Evolutionary conservation across 2,888 invertebrate genomes (phyloP), one percentile per base, ranked within the genome.

Genomic region (Sicus ferrugineus): DNA sequence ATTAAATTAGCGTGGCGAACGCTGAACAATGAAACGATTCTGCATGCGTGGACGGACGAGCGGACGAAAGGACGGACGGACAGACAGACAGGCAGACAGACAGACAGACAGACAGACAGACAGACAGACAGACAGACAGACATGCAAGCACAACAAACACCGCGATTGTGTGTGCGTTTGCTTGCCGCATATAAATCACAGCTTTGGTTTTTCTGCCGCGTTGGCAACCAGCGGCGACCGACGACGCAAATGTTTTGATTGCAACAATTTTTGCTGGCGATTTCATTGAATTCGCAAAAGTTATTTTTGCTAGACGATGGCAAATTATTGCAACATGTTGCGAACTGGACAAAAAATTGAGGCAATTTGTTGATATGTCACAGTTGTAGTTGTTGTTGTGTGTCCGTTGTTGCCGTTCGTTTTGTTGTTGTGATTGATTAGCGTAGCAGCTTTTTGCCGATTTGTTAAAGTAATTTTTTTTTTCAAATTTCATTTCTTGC

Each of bases 321-420:
- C 19, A 59, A 34, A 11, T n/a, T 28, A 19, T 59, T 59, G 34
- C 59, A 59, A 54, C 26, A 54, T 54, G 23, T 54, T 28, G 54
- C 54, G 23, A 23, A n/a, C n/a, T 16, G 11, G 14, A 59, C 38
- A 23, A 59, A n/a, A 59, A 59, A 23, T 59, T 38, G 16, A 21
- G 14, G 38, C 38, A 19, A 59, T 21, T 59, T 59, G 9, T 59
- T 59, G 19, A 23, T 54, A 11, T 28, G 54, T 26, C 14, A 46
- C 14, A 46, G 3, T 46, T 46, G 46, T 3, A 46, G 46, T 46
- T 19, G 46, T 46, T n/a, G 3, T 46, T 3, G n/a, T 28, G 9
- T 42, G 5, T 42, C 14, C 28, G 54, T 54, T 54, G 26, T 52
- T 52, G 50, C 11, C 21, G 50, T 21, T 52, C 3, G 14, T 46